Base-by-base conservation (phyloP, 2,888 invertebrate species). In the Ferrisia virgata region DNA sequence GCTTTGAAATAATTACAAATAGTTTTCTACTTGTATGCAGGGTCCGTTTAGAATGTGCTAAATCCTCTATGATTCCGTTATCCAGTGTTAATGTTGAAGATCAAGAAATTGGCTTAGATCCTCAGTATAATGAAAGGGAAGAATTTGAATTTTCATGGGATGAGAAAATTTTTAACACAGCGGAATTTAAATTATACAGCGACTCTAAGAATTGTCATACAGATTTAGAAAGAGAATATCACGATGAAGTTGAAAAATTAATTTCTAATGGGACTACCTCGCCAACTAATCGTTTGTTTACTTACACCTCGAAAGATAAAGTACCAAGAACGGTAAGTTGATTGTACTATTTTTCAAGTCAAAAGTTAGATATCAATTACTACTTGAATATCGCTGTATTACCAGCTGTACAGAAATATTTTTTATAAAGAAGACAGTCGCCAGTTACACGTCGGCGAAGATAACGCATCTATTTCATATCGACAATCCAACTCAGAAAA, bases 131-230 rank as follows among this genome's bases (percentile, higher is more conserved):
- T 18, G 84, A 84, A 43, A 28, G 69, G 1, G 84, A 79, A 28
- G 84, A 84, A 79, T 39, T 53, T 18, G 84, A 84, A 64, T 84
- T 84, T n/a, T 25, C 58, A 4, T 84, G 84, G 84, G 36, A 84
- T 13, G 58, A 84, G 58, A 84, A 84, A 79, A 28, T 84, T 18
- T 84, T 84, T 18, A 84, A 69, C n/a, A 15, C 64, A 0, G 25
- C 79, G 11, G 84, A 84, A 69, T 64, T 84, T 43, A 40, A 58
- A 64, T n/a, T 43, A 18, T 84, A 79, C 36, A 39, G 64, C 11
- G 79, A 79, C 25, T 22, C 79, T 13, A 4, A 64, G 15, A 79
- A 84, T 15, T 64, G 79, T 25, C n/a, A 22, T 28, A 58, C 58
- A 6, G 4, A 33, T 25, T 28, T 69, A 9, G 84, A 84, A 69